A percentile compares a stretch with the other conserved stretches of the same genome.
phyloP scores from a whole-genome alignment of 2,797 vertebrate species.

The Paedocypris micromegethes region DNA sequence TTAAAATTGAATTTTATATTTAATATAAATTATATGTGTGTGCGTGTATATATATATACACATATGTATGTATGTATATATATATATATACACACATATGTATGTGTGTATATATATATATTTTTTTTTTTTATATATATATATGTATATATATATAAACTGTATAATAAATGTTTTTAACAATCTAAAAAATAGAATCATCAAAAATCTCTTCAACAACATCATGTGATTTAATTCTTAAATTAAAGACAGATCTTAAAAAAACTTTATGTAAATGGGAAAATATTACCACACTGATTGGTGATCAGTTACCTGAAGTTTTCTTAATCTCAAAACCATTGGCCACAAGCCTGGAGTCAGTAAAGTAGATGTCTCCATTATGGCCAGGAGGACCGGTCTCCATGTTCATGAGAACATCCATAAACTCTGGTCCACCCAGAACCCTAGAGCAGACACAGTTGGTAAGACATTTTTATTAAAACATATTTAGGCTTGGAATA shows the following conservation, averaged over 20 bases:
- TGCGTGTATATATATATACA: too few relatives aligned
- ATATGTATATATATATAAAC: too few relatives aligned
- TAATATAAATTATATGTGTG: too few relatives aligned
- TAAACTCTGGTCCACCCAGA: constrained; percentile 75
- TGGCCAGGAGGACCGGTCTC: constrained; percentile 63
- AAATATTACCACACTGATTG: neutral
- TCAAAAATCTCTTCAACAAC: too few relatives aligned
- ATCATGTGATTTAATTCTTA: neutral
- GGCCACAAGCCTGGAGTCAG: constrained; percentile 81
- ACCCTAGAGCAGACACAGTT: constrained; percentile 61
- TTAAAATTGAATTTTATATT: too few relatives aligned
- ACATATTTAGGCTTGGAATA: too few relatives aligned
- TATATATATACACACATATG: too few relatives aligned
- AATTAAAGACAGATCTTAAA: neutral
- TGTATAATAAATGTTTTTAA: too few relatives aligned
- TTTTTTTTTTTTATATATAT: too few relatives aligned
- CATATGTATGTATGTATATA: too few relatives aligned
- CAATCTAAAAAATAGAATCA: too few relatives aligned
- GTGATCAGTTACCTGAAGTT: constrained; percentile 73
- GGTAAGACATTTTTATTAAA: neutral
- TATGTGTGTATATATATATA: too few relatives aligned
- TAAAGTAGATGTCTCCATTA: constrained; percentile 67
- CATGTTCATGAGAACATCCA: constrained; percentile 76
- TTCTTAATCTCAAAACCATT: constrained; percentile 88
- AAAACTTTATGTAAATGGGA: neutral